Base-by-base conservation (phyloP, 2,113 vertebrate genomes). In the Thomomys bottae region DNA sequence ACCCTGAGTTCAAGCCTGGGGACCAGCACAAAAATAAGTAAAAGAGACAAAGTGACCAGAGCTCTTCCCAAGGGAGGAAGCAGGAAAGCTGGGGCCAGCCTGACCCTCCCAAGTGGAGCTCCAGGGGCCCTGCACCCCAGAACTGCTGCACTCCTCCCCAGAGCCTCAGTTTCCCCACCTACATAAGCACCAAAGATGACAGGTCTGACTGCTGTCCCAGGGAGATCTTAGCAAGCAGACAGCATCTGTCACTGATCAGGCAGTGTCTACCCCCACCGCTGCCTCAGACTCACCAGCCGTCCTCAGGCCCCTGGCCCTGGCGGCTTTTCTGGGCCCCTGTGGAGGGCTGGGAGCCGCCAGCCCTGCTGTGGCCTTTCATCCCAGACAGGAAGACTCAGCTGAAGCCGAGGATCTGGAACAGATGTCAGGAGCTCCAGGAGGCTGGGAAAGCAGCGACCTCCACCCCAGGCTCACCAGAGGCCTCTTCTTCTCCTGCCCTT, bases 401-500 rank as follows among this genome's bases (percentile, higher is more conserved):
- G 6, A 0, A 67, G 90, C 97, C 98, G 94, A 73, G 89, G 97
- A 98, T 96, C 91, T 95, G 95, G 96, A 98, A 95, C 99, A 99
- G 98, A 98, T 98, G 98, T 96, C 21, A 1, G 66, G 78, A 30
- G 84, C 95, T 91, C 34, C 88, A 59, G 96, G 97, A 95, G 96
- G 97, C 97, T 98, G 98, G 98, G 98, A 99, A 98, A 96, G 94
- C 59, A 4, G 96, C 54, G 97, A 98, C 98, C 97, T 97, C 93
- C 80, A 0, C 24, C 75, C 28, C 68, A 20, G 80, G 34, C 0
- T 75, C 91, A 85, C 66, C 23, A 15, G 88, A 34, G 1, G 0
- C 28, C 89, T 28, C 59, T 28, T 57, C 86, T 17, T 28, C 63
- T 45, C 59, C 63, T 0, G 7, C 21, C 70, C 49, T 26, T 28